phyloP scores from a whole-genome alignment of 2,888 invertebrate genomes.

The Sycophila texana region DNA sequence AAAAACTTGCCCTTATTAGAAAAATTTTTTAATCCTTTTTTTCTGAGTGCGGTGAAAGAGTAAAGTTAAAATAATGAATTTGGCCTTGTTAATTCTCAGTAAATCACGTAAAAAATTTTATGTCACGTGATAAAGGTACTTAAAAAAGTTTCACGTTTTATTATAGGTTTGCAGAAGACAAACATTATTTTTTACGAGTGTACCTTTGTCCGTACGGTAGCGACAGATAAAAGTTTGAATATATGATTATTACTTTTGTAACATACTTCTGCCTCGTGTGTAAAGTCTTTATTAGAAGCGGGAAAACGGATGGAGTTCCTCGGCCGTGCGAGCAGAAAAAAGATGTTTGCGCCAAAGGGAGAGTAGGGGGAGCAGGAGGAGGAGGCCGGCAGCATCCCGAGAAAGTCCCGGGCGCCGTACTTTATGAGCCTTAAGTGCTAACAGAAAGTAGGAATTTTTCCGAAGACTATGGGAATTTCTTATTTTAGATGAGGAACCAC shows the following conservation, averaged over 20 bases:
- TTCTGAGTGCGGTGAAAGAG: too few relatives aligned
- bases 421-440: constrained; percentile 48
- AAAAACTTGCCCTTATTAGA: too few relatives aligned
- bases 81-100: too few relatives aligned
- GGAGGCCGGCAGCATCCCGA: constrained; percentile 9
- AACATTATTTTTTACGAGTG: not conserved
- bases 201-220: not conserved
- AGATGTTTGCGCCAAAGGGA: constrained; percentile 37
- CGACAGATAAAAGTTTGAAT: constrained; percentile 11
- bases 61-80: too few relatives aligned
- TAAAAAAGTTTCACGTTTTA: not conserved
- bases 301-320: constrained; percentile 47
- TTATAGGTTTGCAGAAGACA: not conserved
- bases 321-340: constrained; percentile 19
- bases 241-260: constrained; percentile 50
- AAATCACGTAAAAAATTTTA: too few relatives aligned
- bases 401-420: constrained; percentile 29
- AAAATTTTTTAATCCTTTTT: too few relatives aligned
- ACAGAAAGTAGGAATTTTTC: constrained; percentile 39
- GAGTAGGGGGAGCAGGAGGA: constrained; percentile 1
- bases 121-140: too few relatives aligned
- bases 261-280: constrained; percentile 3
- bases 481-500: constrained; percentile 46
- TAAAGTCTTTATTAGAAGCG: constrained; percentile 53
- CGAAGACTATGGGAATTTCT: constrained; percentile 38